These are phyloP conservation scores for Drosophila subquinaria DNA, from an alignment of 2,888 invertebrate species.

Conservation along the genomic window DNA sequence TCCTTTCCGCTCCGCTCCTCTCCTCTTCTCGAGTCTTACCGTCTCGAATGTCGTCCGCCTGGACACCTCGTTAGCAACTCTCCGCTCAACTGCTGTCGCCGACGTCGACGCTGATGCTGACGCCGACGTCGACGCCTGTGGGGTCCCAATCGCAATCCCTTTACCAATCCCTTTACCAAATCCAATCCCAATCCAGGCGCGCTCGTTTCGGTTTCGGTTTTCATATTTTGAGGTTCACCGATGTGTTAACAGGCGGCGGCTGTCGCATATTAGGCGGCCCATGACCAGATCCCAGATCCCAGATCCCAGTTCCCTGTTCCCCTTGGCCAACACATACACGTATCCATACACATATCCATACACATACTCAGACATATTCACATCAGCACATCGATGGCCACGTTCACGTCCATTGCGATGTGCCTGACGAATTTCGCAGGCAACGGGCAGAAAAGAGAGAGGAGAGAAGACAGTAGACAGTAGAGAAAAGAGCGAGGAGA, in stretches of 20 bases:
- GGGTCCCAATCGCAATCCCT: slow-evolving; percentile 43
- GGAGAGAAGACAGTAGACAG: slow-evolving; percentile 4
- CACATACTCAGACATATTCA: background rate
- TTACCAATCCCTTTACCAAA: background rate
- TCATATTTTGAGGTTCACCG: slow-evolving; percentile 79
- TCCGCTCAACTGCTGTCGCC: slow-evolving; percentile 6
- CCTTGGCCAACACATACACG: background rate
- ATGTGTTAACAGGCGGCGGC: slow-evolving; percentile 81
- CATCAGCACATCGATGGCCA: slow-evolving; percentile 9
- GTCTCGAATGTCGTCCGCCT: slow-evolving; percentile 70
- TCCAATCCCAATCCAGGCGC: slow-evolving; percentile 30
- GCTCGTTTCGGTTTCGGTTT: slow-evolving; percentile 73
- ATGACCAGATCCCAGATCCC: slow-evolving; percentile 42
- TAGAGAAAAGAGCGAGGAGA: background rate
- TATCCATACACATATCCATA: background rate
- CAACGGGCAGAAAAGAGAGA: slow-evolving; percentile 14
- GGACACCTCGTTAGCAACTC: slow-evolving; percentile 76
- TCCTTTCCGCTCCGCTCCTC: background rate
- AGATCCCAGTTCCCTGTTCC: background rate
- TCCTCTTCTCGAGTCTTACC: slow-evolving; percentile 31
- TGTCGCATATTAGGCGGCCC: slow-evolving; percentile 75
- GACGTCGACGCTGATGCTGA: slow-evolving; percentile 3
- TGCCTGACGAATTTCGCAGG: slow-evolving; percentile 57
- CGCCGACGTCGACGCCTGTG: slow-evolving; percentile 44
- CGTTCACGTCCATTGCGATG: slow-evolving; percentile 34